These are phyloP conservation scores for Salvelinus namaycush DNA, from an alignment of 2,113 vertebrate genomes.

Conservation along the genomic window DNA sequence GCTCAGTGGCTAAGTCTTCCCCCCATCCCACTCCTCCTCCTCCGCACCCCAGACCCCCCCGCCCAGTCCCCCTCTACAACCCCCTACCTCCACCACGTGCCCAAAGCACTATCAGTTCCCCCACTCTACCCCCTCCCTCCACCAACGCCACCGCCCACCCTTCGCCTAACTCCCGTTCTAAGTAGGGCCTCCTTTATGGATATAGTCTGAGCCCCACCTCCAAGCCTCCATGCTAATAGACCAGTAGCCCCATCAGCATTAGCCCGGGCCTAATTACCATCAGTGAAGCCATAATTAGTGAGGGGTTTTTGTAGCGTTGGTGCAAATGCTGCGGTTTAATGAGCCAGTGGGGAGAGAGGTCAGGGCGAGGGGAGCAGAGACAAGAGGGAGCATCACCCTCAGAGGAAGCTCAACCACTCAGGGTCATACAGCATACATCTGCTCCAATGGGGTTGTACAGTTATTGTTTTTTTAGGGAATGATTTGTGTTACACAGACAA, in stretches of 20 bases:
- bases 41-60: not conserved
- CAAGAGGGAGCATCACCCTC: conserved; percentile 25
- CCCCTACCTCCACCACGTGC: conserved; percentile 38
- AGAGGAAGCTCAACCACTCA: not conserved
- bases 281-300: conserved; percentile 50
- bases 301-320: conserved; percentile 17
- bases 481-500: no score
- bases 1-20: conserved; percentile 8
- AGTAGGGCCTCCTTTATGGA: conserved; percentile 48
- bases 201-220: conserved; percentile 45
- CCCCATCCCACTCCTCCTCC: conserved; percentile 5
- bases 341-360: conserved; percentile 22
- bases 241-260: conserved; percentile 19
- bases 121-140: conserved; percentile 2
- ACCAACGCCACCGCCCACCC: not conserved
- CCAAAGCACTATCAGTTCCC: conserved; percentile 26
- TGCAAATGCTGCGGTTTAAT: conserved; percentile 56
- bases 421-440: not conserved
- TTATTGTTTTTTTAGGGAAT: not conserved
- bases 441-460: not conserved
- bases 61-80: not conserved
- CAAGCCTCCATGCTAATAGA: conserved; percentile 24
- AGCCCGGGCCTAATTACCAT: conserved; percentile 56
- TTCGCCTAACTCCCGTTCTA: conserved; percentile 26
- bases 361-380: conserved; percentile 10